These are phyloP conservation scores for Drosophila incognita DNA, from an alignment of 2,888 invertebrate genomes.

Conservation along the genomic window DNA sequence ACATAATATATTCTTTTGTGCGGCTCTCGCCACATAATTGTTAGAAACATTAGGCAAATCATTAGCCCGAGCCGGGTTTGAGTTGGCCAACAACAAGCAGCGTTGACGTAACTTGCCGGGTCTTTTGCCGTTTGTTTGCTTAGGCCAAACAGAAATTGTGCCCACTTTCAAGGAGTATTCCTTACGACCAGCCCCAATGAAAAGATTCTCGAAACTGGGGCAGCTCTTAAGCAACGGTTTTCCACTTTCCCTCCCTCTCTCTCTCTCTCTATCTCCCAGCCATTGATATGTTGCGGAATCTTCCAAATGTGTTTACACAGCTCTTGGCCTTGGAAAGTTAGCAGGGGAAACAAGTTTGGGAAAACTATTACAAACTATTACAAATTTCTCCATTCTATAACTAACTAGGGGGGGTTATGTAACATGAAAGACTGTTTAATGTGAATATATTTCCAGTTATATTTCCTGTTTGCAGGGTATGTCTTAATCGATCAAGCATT, in stretches of 20 bases:
- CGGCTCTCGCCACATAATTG: conserved; percentile 70
- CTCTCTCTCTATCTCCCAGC: background rate
- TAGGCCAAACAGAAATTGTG: conserved; percentile 47
- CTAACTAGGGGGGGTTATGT: background rate
- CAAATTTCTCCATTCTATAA: background rate
- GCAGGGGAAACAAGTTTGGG: conserved; percentile 1
- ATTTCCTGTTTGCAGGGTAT: background rate
- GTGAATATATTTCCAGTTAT: background rate
- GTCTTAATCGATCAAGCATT: background rate
- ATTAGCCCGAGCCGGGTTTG: conserved; percentile 55
- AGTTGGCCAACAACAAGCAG: background rate
- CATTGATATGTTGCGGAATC: conserved; percentile 18
- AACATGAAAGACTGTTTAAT: background rate
- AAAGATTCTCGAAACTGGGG: conserved; percentile 43
- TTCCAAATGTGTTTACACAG: conserved; percentile 25
- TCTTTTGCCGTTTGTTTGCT: conserved; percentile 52
- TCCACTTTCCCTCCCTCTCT: conserved; percentile 4
- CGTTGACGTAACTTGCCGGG: conserved; percentile 51
- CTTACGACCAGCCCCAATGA: conserved; percentile 45
- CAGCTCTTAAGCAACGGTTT: conserved; percentile 39
- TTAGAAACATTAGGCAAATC: conserved; percentile 78
- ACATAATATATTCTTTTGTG: conserved; percentile 78
- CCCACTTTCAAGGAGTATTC: conserved; percentile 45
- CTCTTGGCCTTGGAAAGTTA: conserved; percentile 27
- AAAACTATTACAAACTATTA: background rate